Conservation (phyloP, 2,888 invertebrate species). For the Sarcophaga variegata region DNA sequence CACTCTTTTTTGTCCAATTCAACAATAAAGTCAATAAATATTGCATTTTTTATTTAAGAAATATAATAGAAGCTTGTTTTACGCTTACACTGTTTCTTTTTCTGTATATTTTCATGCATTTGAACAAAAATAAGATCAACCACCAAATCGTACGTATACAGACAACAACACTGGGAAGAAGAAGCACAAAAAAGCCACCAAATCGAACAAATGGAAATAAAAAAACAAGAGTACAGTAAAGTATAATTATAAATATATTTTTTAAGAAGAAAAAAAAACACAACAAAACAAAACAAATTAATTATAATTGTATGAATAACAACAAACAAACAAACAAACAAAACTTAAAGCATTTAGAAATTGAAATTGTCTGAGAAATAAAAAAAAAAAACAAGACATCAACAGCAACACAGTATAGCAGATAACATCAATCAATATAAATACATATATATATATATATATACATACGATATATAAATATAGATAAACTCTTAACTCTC, state of each 20-base stretch:
- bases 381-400: slow-evolving; percentile 20
- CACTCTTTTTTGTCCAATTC: no score
- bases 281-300: neutral
- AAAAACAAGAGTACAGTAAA: slow-evolving; percentile 23
- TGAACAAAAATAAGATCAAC: slow-evolving; percentile 56
- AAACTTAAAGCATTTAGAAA: slow-evolving; percentile 66
- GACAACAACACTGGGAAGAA: slow-evolving; percentile 60
- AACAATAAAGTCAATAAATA: no score
- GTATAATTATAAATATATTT: slow-evolving; percentile 17
- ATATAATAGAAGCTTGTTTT: neutral
- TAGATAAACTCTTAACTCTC: slow-evolving; percentile 34
- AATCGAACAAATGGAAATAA: slow-evolving; percentile 68
- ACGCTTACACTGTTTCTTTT: neutral
- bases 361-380: slow-evolving; percentile 38
- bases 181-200: slow-evolving; percentile 62
- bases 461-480: slow-evolving; percentile 23
- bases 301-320: slow-evolving; percentile 30
- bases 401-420: neutral
- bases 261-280: slow-evolving; percentile 4
- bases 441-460: slow-evolving; percentile 8
- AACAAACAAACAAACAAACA: slow-evolving; percentile 57
- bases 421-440: slow-evolving; percentile 44
- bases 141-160: slow-evolving; percentile 60
- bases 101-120: slow-evolving; percentile 31
- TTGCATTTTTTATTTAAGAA: slow-evolving; percentile 14